Conservation (phyloP, 2,888 invertebrate species). For the Pterobdella sp. region DNA sequence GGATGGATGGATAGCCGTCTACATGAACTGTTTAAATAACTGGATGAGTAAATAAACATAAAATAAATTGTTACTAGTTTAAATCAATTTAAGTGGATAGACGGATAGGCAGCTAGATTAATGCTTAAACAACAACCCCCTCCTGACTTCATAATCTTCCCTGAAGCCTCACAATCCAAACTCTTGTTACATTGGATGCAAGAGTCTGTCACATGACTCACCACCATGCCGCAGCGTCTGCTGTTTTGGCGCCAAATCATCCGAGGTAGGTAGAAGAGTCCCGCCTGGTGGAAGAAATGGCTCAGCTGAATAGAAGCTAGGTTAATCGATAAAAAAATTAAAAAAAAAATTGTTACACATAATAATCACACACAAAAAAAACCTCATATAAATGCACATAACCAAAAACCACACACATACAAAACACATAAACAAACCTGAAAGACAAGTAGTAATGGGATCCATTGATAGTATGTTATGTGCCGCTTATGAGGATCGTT, state of each 20-base stretch:
- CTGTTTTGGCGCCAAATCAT: slow-evolving; percentile 50
- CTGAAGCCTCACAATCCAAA: slow-evolving; percentile 31
- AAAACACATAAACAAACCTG: slow-evolving; percentile 40
- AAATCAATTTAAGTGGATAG: neutral
- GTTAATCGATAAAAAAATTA: neutral
- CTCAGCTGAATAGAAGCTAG: no score
- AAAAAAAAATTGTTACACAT: neutral
- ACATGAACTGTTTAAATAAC: neutral
- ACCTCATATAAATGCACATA: neutral
- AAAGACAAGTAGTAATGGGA: slow-evolving; percentile 49
- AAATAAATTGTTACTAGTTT: neutral
- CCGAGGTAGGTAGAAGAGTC: slow-evolving; percentile 35
- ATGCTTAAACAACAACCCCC: neutral
- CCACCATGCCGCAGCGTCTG: slow-evolving; percentile 34
- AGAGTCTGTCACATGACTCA: slow-evolving; percentile 36
- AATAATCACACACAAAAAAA: neutral
- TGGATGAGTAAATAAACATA: neutral
- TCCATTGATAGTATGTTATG: slow-evolving; percentile 53
- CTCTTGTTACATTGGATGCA: slow-evolving; percentile 34
- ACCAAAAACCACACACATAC: neutral
- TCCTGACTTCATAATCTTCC: slow-evolving; percentile 42
- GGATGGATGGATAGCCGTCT: neutral
- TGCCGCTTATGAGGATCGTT: slow-evolving; percentile 45
- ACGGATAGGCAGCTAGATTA: neutral
- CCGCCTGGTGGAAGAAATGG: no score